Percentiles rank a stretch among this genome's conserved stretches.
phyloP scores from a whole-genome alignment of 1,140 invertebrate genomes.

The Drosophila busckii region DNA sequence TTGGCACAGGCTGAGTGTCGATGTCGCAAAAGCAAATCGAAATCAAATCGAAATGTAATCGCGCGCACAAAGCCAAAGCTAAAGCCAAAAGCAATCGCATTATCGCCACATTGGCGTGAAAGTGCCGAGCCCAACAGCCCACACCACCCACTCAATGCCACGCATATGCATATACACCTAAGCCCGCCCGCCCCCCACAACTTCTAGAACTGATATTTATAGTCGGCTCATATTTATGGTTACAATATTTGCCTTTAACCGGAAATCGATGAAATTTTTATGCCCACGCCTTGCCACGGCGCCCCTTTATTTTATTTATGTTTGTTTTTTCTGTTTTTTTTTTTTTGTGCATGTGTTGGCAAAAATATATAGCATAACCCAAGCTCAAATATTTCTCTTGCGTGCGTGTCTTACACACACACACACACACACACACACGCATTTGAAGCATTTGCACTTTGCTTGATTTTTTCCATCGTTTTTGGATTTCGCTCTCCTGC shows the following conservation, averaged over 20 bases:
- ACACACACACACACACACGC: neutral
- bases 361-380: slow-evolving; percentile 44
- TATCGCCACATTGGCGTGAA: slow-evolving; percentile 74
- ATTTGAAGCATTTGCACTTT: slow-evolving; percentile 49
- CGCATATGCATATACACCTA: slow-evolving; percentile 28
- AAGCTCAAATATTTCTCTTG: slow-evolving; percentile 30
- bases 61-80: slow-evolving; percentile 66
- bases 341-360: slow-evolving; percentile 40
- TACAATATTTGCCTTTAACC: slow-evolving; percentile 76
- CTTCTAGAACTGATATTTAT: slow-evolving; percentile 48
- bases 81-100: slow-evolving; percentile 74
- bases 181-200: slow-evolving; percentile 6
- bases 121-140: slow-evolving; percentile 46
- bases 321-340: slow-evolving; percentile 40
- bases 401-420: slow-evolving; percentile 7
- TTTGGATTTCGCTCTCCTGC: slow-evolving; percentile 13
- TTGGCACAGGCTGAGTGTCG: too few species aligned
- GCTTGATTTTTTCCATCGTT: slow-evolving; percentile 54
- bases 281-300: slow-evolving; percentile 55
- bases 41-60: slow-evolving; percentile 77
- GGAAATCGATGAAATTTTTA: slow-evolving; percentile 76
- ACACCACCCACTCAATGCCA: slow-evolving; percentile 3
- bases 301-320: slow-evolving; percentile 57
- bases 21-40: slow-evolving; percentile 57
- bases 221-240: slow-evolving; percentile 74